These are phyloP conservation scores for Apostichopus leukothele DNA, from an alignment of 53 echinoderm and acorn worm species.

Conservation along the genomic window DNA sequence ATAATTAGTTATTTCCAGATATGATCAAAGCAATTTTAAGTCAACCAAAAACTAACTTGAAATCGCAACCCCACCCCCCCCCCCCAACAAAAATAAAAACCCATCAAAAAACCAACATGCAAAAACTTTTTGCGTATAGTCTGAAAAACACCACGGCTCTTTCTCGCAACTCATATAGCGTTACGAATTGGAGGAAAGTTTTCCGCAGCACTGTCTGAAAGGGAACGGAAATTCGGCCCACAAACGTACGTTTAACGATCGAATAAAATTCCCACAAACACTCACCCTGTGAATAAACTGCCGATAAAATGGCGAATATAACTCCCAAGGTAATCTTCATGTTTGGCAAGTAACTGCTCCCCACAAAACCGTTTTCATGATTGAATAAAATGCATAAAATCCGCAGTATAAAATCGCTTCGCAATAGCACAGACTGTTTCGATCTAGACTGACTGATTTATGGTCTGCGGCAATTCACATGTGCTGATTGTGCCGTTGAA, in stretches of 20 bases:
- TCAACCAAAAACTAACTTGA: neutral
- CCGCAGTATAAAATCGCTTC: constrained; percentile 45
- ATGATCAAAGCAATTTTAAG: neutral
- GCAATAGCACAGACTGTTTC: constrained; percentile 8
- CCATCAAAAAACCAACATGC: neutral
- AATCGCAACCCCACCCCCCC: neutral
- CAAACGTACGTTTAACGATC: constrained; percentile 36
- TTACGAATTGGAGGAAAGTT: constrained; percentile 17
- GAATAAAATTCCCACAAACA: constrained; percentile 40
- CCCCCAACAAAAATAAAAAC: neutral
- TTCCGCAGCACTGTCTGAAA: neutral
- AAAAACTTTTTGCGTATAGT: neutral
- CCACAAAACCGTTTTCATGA: constrained; percentile 52
- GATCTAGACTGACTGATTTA: constrained; percentile 36
- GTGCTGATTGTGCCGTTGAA: constrained; percentile 44
- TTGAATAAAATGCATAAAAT: constrained; percentile 49
- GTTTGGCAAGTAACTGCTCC: constrained; percentile 45
- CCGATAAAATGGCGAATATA: constrained; percentile 36
- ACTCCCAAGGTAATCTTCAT: constrained; percentile 45
- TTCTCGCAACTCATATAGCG: neutral
- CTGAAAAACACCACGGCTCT: neutral
- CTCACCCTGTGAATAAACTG: constrained; percentile 65
- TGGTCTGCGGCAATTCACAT: neutral
- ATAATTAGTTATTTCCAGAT: neutral
- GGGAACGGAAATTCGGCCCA: constrained; percentile 41